These are phyloP conservation scores for Agapornis canus DNA, from an alignment of 2,797 vertebrate species.

Conservation along the genomic window DNA sequence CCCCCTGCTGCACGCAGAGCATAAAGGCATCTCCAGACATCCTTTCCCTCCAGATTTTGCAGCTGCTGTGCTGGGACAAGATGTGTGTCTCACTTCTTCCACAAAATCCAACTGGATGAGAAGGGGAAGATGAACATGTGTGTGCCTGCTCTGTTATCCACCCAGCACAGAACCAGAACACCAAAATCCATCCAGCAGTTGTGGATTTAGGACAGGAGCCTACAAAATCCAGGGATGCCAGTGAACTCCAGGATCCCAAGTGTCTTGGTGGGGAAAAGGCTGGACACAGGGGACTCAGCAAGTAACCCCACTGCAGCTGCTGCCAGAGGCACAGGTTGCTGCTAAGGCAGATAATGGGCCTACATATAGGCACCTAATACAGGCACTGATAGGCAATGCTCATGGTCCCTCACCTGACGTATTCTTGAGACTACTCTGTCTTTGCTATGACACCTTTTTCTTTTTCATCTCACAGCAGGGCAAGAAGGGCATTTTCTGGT, in stretches of 20 bases:
- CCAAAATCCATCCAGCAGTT: background rate
- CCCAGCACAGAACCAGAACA: background rate
- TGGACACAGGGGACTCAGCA: background rate
- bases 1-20: background rate
- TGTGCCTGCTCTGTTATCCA: background rate
- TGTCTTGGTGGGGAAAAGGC: background rate
- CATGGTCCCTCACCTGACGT: fast-evolving
- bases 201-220: background rate
- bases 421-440: background rate
- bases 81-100: background rate
- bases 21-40: background rate
- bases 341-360: fast-evolving
- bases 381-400: background rate
- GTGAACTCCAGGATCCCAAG: background rate
- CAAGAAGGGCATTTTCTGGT: background rate
- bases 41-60: background rate
- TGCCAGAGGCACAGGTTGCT: background rate
- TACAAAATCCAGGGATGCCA: background rate
- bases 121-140: fast-evolving
- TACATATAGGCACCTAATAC: background rate
- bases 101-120: background rate
- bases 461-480: background rate
- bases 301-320: background rate
- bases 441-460: background rate
- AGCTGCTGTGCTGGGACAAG: background rate